Base-by-base conservation (phyloP, 2,888 invertebrate species). In the Ophioninae sp. region DNA sequence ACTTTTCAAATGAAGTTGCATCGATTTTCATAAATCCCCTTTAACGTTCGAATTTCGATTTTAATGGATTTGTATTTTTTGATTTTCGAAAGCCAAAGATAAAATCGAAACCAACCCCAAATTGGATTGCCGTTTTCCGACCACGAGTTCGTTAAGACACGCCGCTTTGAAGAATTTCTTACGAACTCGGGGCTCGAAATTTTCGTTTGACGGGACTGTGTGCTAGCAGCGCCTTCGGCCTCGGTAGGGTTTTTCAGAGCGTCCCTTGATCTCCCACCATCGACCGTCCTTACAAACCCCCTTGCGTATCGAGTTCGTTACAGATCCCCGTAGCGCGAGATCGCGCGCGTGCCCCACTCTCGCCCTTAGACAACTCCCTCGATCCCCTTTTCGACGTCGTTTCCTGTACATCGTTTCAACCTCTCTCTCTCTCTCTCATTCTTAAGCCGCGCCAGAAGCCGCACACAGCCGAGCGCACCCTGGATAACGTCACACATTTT, bases 291-390 rank as follows among this genome's bases (percentile, higher is more conserved):
- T 84, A 82, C 88, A 84, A 86, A 51, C 51, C 51, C 88, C 89
- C 88, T 89, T 87, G 85, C 87, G 81, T 83, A 91, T 91, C 90
- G 91, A 91, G 91, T 91, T 90, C 91, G 91, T 91, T 91, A 91
- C 88, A 91, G 91, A 91, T 91, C 90, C 91, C 91, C 87, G 88
- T 88, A 85, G 89, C 87, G 89, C 87, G 89, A 91, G 91, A 91
- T 91, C 91, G 83, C 87, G 72, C 79, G 51, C 61, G 59, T 78
- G 79, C 61, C 64, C 79, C 83, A 73, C 81, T 79, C 67, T 58
- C 74, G 23, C 71, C 44, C 76, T 41, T 63, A 72, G 65, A 64
- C 30, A 58, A 67, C 56, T 73, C 39, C 77, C 39, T 64, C 78
- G 67, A 59, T 72, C 74, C 69, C 63, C 78, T 56, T 73, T 71